Conservation (phyloP, 2,888 invertebrate genomes). For the Molorchus minor region DNA sequence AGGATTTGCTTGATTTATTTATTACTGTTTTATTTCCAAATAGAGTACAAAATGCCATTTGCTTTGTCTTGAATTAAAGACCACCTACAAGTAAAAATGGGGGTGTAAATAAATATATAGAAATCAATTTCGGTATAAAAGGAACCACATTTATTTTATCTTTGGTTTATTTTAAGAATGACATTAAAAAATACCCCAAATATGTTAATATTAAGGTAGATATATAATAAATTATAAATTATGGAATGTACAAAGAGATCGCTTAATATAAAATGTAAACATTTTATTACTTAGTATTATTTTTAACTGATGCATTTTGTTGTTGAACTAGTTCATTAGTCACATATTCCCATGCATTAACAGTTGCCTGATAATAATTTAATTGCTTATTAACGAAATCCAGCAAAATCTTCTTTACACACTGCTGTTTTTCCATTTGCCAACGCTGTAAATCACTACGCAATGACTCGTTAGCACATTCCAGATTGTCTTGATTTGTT, state of each 20-base stretch:
- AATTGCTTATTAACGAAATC: conserved; percentile 73
- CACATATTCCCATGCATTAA: conserved; percentile 67
- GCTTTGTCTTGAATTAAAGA: no score
- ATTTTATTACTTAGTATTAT: conserved; percentile 28
- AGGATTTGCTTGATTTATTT: no score
- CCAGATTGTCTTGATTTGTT: conserved; percentile 69
- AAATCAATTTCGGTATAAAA: no score
- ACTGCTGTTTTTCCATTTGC: conserved; percentile 72
- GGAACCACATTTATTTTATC: no score
- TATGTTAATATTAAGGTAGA: conserved; percentile 18
- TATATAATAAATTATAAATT: conserved; percentile 18
- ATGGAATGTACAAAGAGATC: conserved; percentile 24
- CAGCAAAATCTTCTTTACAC: conserved; percentile 70
- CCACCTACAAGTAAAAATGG: no score
- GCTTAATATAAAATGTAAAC: conserved; percentile 2
- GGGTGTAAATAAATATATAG: no score
- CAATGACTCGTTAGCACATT: conserved; percentile 75
- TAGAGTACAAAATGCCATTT: no score
- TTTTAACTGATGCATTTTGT: conserved; percentile 25
- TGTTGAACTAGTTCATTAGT: conserved; percentile 45
- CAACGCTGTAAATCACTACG: conserved; percentile 74
- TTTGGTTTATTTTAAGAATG: no score
- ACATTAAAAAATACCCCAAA: no score
- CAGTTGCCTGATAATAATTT: conserved; percentile 70
- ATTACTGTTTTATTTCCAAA: conserved; percentile 17